Evolutionary conservation across 2,888 invertebrate genomes (phyloP).

Genomic region (Philonicus albiceps): DNA sequence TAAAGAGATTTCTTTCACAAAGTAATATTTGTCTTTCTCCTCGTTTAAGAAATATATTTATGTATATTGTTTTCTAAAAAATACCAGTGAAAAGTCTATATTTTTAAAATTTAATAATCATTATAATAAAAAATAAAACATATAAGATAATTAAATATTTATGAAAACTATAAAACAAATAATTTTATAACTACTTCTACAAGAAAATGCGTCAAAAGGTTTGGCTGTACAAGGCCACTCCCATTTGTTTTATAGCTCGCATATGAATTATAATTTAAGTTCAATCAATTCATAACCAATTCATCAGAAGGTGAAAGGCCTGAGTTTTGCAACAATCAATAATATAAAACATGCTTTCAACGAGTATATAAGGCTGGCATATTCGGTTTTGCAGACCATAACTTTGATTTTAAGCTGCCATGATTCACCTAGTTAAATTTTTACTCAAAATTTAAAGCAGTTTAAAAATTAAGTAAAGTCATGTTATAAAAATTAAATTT

Average conservation of each 20-base stretch:
- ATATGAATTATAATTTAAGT: not conserved
- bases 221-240: not conserved
- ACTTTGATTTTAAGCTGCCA: not conserved
- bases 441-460: not conserved
- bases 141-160: not conserved
- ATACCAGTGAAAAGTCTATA: too few species aligned
- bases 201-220: not conserved
- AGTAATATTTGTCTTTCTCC: not conserved
- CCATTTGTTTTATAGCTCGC: not conserved
- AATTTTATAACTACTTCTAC: too few species aligned
- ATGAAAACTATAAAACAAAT: not conserved
- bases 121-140: too few species aligned
- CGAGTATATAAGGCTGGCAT: not conserved
- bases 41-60: too few species aligned
- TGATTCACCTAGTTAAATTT: not conserved
- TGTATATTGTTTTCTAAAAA: too few species aligned
- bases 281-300: not conserved
- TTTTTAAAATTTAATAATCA: too few species aligned
- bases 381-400: not conserved
- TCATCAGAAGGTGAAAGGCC: not conserved
- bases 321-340: not conserved
- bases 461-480: too few species aligned
- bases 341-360: not conserved
- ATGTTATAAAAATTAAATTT: not conserved
- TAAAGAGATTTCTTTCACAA: not conserved